Evolutionary conservation across 2,113 vertebrate species (phyloP), one percentile per base, ranked within the genome.

Genomic region (Dipodomys spectabilis): DNA sequence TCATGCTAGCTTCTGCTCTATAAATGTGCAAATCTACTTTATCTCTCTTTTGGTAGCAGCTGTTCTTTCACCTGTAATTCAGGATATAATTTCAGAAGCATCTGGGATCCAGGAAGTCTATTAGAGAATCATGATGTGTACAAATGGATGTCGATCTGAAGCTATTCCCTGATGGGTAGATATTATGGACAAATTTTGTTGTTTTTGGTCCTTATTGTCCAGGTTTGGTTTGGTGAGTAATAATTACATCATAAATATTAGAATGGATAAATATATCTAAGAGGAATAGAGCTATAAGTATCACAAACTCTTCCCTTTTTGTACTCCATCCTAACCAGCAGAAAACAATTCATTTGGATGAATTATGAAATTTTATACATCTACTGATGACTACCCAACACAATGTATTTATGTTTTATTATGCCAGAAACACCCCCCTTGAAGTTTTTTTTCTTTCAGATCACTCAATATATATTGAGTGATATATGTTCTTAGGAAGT

Each of bases 11-110:
- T 88, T 88, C 82, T 95, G 57, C 64, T 62, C 73, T 93, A 35
- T 67, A 93, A 94, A 89, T 86, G 35, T 57, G 32, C 7, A 69
- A 74, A n/a, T 7, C 28, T 88, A 30, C 45, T 78, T 82, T 28
- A 83, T 62, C 57, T 30, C 4, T 11, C 20, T 28, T 69, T 65
- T 65, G 3, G 49, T 90, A 49, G 73, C 77, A 95, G 81, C 72
- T 97, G 75, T 86, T 77, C 39, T 49, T 95, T 94, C 45, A 92
- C 88, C 90, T 94, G 64, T 88, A 90, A 96, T 92, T 94, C 86
- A 86, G 44, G n/a, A 35, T 20, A 23, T 93, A 87, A 88, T 95
- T 96, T 95, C 44, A 81, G 72, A 84, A 92, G 39, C 39, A 96
- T 72, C 64, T 96, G 39, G 19, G 15, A 86, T 81, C 62, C 45